Conservation (phyloP, 2,888 invertebrate species). For the Synergus itoensis region DNA sequence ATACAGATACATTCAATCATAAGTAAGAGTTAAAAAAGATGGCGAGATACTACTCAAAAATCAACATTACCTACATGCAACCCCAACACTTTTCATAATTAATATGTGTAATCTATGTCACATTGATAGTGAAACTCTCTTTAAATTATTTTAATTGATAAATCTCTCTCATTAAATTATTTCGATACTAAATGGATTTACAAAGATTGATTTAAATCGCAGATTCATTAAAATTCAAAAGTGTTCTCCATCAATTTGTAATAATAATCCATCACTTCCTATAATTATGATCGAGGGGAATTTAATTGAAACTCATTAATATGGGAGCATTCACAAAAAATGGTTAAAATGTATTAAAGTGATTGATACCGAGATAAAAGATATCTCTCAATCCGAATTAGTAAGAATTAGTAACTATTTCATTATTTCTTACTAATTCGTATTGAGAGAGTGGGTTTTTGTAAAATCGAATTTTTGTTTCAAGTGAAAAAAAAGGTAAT, state of each 20-base stretch:
- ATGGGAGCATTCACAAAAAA: neutral
- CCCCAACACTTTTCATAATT: conserved; percentile 18
- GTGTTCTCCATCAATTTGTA: neutral
- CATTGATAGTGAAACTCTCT: neutral
- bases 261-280: neutral
- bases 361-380: neutral
- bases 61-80: neutral
- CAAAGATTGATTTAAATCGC: too few relatives aligned
- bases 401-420: too few relatives aligned
- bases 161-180: neutral
- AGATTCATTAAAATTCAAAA: too few relatives aligned
- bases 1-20: conserved; percentile 26
- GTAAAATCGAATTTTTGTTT: neutral
- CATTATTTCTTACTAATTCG: too few relatives aligned
- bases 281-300: neutral
- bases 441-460: neutral
- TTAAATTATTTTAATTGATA: neutral
- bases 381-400: too few relatives aligned
- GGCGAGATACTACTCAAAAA: neutral
- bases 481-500: neutral
- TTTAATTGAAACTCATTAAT: neutral
- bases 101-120: neutral
- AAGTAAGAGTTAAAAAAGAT: conserved; percentile 25
- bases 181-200: too few relatives aligned
- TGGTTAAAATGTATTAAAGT: neutral